A percentile compares a stretch with the other conserved stretches of the same genome.
Evolutionary conservation across 2,113 vertebrate genomes (phyloP).

Genomic region (Heptranchias perlo): DNA sequence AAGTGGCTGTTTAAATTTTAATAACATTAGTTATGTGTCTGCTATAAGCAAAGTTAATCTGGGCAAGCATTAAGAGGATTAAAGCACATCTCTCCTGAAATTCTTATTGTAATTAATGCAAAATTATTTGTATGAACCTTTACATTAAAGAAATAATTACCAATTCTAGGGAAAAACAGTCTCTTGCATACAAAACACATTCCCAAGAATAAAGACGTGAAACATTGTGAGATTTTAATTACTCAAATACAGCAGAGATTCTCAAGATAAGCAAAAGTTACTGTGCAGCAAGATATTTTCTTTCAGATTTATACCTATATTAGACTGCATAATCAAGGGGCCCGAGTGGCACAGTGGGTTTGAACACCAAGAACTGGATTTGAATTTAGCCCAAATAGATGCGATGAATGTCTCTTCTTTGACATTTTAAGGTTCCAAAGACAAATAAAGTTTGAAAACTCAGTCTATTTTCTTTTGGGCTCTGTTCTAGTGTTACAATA

Average conservation of each 20-base stretch:
- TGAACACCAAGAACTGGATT: background rate
- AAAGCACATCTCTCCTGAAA: background rate
- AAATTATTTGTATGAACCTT: constrained; percentile 11
- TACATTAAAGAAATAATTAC: constrained; percentile 28
- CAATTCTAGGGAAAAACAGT: background rate
- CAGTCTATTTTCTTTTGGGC: background rate
- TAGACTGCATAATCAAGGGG: background rate
- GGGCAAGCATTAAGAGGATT: background rate
- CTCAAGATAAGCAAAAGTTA: background rate
- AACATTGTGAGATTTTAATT: background rate
- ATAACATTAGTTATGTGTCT: background rate
- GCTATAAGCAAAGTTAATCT: constrained; percentile 16
- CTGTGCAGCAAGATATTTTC: background rate
- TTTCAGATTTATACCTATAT: background rate
- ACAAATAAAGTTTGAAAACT: background rate
- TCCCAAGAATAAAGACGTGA: background rate
- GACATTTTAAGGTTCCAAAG: background rate
- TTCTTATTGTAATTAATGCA: background rate
- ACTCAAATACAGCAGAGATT: background rate
- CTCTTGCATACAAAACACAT: background rate
- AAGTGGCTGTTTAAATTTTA: constrained; percentile 11
- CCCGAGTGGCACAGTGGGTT: background rate
- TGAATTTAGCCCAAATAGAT: background rate
- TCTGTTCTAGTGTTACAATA: background rate
- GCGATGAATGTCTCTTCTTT: background rate